phyloP scores from a whole-genome alignment of 2,888 invertebrate genomes.

The Altica lythri region DNA sequence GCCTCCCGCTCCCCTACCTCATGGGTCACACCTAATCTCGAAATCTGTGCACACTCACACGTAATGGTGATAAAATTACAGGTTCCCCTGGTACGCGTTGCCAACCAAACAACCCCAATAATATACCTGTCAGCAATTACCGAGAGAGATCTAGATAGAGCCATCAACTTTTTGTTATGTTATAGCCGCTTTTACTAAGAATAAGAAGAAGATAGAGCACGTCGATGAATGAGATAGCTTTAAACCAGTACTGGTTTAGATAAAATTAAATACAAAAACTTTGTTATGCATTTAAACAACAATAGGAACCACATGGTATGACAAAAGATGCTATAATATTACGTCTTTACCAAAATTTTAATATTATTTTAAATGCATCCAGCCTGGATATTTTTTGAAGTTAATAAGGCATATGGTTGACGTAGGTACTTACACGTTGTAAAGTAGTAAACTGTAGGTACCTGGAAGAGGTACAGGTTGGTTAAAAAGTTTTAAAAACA shows the following conservation, averaged over 20 bases:
- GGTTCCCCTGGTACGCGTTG: slow-evolving; percentile 27
- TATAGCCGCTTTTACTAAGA: slow-evolving; percentile 28
- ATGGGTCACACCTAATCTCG: slow-evolving; percentile 14
- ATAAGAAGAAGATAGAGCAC: slow-evolving; percentile 22
- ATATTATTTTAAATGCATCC: too few relatives aligned
- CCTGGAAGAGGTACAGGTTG: too few relatives aligned
- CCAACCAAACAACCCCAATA: slow-evolving; percentile 35
- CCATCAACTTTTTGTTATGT: slow-evolving; percentile 39
- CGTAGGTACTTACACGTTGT: too few relatives aligned
- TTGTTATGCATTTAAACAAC: too few relatives aligned
- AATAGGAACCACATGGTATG: too few relatives aligned
- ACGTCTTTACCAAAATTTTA: too few relatives aligned
- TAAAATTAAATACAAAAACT: too few relatives aligned
- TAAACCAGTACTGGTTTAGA: slow-evolving; percentile 4
- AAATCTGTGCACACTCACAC: slow-evolving; percentile 23
- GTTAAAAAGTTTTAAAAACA: too few relatives aligned
- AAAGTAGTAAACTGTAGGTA: too few relatives aligned
- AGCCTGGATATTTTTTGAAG: too few relatives aligned
- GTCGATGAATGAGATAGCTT: slow-evolving; percentile 19
- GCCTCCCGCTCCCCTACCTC: slow-evolving; percentile 4
- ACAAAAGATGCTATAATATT: too few relatives aligned
- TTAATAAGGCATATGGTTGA: too few relatives aligned
- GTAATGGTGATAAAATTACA: slow-evolving; percentile 38
- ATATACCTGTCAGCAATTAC: slow-evolving; percentile 45
- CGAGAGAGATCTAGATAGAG: slow-evolving; percentile 41